Base-by-base conservation (phyloP, 2,888 invertebrate genomes). In the Liodrosophila aerea region DNA sequence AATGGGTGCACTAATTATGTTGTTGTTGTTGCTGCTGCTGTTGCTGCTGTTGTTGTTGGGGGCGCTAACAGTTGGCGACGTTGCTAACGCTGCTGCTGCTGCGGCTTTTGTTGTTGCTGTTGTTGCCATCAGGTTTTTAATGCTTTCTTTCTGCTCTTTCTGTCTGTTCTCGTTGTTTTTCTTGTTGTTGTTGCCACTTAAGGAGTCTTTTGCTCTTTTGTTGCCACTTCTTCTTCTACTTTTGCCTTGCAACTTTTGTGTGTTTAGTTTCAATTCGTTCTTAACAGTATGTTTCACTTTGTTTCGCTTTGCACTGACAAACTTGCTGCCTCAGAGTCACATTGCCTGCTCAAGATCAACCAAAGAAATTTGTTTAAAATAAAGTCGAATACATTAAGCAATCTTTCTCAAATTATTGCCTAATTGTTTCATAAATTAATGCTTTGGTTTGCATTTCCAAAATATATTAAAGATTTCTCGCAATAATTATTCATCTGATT, bases 91-190 rank as follows among this genome's bases (percentile, higher is more conserved):
- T 47, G 54, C 56, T 57, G 63, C 51, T 57, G 69, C 57, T 60
- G 71, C 62, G 56, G 56, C 60, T 58, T 54, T 57, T 33, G 68
- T 53, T 44, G 67, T 52, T 65, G 71, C 58, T 69, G 68, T 76
- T 78, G 86, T 82, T 84, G 87, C 88, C 88, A 88, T 88, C 86
- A 85, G 88, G 85, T 72, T 85, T 87, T 66, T 16, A 40, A 43
- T 46, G 44, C 43, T 44, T n/a, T 29, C 2, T 16, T 57, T 39
- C 11, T 37, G 5, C 9, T 0, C 36, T 4, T 44, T 29, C n/a
- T n/a, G n/a, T 50, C 47, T 46, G 12, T 36, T 46, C 11, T 5
- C n/a, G n/a, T n/a, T n/a, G n/a, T n/a, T n/a, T n/a, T n/a, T n/a
- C n/a, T n/a, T n/a, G n/a, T n/a, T n/a, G 7, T 34, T 9, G 27